These are phyloP conservation scores for Heterodera carotae DNA, from an alignment of 1,140 invertebrate species.

Conservation along the genomic window DNA sequence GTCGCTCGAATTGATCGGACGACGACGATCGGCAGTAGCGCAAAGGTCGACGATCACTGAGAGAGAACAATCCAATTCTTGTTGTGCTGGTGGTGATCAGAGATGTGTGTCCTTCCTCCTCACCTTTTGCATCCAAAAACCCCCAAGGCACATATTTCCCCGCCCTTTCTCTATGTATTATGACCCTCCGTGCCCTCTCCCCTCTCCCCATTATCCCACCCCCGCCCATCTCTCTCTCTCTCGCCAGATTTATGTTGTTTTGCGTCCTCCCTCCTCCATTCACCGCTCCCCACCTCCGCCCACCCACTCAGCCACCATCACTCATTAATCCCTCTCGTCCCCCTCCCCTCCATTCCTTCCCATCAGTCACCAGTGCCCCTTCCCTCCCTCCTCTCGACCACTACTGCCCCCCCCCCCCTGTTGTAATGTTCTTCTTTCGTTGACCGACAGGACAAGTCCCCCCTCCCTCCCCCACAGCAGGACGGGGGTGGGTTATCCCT, in stretches of 20 bases:
- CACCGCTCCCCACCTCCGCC: background rate
- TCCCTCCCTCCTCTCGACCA: background rate
- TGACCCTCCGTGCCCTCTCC: background rate
- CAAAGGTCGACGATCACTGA: background rate
- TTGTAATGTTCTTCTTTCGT: constrained; percentile 17
- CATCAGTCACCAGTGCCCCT: background rate
- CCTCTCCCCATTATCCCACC: background rate
- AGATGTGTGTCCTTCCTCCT: background rate
- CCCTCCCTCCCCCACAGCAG: background rate
- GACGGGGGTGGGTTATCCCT: background rate
- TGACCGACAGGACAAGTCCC: background rate
- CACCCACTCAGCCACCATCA: background rate
- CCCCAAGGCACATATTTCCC: too few species aligned
- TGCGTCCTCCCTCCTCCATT: constrained; percentile 16
- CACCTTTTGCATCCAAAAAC: background rate
- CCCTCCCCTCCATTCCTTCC: background rate
- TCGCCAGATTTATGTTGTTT: constrained; percentile 21
- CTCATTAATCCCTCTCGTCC: background rate
- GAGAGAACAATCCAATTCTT: background rate
- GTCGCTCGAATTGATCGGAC: background rate
- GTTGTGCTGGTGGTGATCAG: background rate
- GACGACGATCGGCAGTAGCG: background rate
- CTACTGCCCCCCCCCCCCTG: background rate
- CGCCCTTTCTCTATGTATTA: background rate
- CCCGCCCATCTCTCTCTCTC: too few species aligned